Evolutionary conservation across 2,888 invertebrate genomes (phyloP), one percentile per base, ranked within the genome.

Genomic region (Melanotus villosus): DNA sequence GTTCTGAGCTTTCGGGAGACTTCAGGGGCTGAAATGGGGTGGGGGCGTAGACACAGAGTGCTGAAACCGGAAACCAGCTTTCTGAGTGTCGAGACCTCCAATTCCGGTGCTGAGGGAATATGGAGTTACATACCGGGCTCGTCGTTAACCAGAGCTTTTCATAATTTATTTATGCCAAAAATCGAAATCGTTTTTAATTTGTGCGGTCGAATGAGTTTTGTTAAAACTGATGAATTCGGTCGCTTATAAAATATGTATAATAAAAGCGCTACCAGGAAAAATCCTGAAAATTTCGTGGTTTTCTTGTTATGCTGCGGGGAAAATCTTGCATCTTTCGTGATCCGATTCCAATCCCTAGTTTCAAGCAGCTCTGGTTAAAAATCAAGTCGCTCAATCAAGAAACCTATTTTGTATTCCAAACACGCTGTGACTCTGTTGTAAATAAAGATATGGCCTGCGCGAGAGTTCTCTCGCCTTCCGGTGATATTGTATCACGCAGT

Each of bases 371-470:
- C 81, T 79, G 82, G 82, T 84, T 83, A 83, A 84, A 85, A 85
- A 85, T 85, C 84, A 84, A 84, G 84, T 80, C 81, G 82, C 83
- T 85, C 85, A 85, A 85, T 85, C 85, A 85, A 83, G 83, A 79
- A 74, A 75, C 75, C 82, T 83, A 78, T 74, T 85, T 84, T 79
- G 80, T 84, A 85, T 85, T 84, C 85, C 76, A 75, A 73, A 47
- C 73, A 77, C 82, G 81, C 78, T 63, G 70, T 72, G 63, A 78
- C 78, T 78, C 79, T 80, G 84, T 82, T 83, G 84, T 85, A 85
- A 85, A 85, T 85, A 85, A 85, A 85, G 85, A 85, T 85, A 84
- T 84, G 83, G 82, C 78, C 80, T 78, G 79, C 77, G 79, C 79
- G 79, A 76, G 80, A 76, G 65, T 72, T 73, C 70, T 70, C 74